phyloP scores from a whole-genome alignment of 2,888 invertebrate genomes.

The Eilema caniola region DNA sequence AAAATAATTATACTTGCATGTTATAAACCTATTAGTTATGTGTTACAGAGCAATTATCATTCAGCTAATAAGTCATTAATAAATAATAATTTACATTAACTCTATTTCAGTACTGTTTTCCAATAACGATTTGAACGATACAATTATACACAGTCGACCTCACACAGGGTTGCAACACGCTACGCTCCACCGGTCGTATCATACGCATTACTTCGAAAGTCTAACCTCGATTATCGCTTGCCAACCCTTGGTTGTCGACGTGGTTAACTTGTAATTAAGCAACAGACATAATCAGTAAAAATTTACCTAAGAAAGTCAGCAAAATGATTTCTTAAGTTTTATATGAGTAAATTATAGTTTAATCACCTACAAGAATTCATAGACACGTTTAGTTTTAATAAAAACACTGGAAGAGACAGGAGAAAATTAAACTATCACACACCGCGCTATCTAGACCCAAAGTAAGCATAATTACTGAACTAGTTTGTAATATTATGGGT shows the following conservation, averaged over 20 bases:
- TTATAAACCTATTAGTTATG: not conserved
- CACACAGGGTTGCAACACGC: slow-evolving; percentile 68
- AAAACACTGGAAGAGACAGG: too few species aligned
- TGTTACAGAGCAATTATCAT: not conserved
- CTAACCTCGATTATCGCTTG: slow-evolving; percentile 60
- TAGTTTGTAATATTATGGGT: too few species aligned
- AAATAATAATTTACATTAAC: not conserved
- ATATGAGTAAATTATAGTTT: not conserved
- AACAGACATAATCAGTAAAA: not conserved
- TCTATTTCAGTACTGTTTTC: slow-evolving; percentile 21
- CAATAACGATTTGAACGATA: slow-evolving; percentile 24
- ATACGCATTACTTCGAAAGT: slow-evolving; percentile 72
- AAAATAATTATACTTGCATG: not conserved
- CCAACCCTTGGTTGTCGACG: slow-evolving; percentile 56
- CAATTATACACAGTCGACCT: slow-evolving; percentile 52
- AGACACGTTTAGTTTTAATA: too few species aligned
- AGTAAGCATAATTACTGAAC: too few species aligned
- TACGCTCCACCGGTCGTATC: slow-evolving; percentile 61
- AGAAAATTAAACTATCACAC: too few species aligned
- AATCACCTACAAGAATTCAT: too few species aligned
- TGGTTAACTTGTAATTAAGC: slow-evolving; percentile 28
- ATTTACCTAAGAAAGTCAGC: not conserved
- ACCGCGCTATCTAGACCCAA: too few species aligned
- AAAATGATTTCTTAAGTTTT: not conserved
- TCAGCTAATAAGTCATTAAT: slow-evolving; percentile 31